A percentile compares a stretch with the other conserved stretches of the same genome.
Evolutionary conservation across 2,113 vertebrate genomes (phyloP).

Genomic region (Bubalus kerabau): DNA sequence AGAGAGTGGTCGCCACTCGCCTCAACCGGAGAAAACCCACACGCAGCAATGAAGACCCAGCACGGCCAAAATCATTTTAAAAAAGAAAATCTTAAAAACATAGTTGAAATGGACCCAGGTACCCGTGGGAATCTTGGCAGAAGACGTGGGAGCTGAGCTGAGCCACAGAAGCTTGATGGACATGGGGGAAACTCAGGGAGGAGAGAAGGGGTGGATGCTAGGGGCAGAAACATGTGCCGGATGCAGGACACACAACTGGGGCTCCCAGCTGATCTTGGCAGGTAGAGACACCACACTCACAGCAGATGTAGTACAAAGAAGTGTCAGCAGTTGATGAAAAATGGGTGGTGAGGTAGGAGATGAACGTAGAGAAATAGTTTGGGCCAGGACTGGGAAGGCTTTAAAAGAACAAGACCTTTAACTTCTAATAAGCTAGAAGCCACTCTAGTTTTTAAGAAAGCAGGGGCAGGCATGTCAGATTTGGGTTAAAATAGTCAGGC

Average conservation of each 20-base stretch:
- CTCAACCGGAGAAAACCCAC: background rate
- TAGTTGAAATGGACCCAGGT: background rate
- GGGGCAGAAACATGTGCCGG: background rate
- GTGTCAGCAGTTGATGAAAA: background rate
- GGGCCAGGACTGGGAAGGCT: background rate
- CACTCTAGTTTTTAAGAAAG: background rate
- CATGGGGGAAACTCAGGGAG: background rate
- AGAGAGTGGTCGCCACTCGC: background rate
- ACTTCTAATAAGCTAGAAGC: background rate
- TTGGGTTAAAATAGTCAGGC: background rate
- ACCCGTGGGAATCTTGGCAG: background rate
- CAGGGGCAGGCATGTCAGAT: background rate
- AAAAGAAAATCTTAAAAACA: background rate
- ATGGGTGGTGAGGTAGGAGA: background rate
- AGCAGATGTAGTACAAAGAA: background rate
- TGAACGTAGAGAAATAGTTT: background rate
- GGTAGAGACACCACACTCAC: background rate
- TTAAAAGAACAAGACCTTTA: background rate
- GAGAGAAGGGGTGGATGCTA: background rate
- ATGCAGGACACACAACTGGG: fast-evolving
- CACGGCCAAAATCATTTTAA: fast-evolving
- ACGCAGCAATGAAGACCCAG: background rate
- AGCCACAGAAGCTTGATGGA: background rate
- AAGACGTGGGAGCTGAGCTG: background rate
- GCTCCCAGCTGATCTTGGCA: background rate